Base-by-base conservation (phyloP, 2,888 invertebrate genomes). In the Idaea straminata region DNA sequence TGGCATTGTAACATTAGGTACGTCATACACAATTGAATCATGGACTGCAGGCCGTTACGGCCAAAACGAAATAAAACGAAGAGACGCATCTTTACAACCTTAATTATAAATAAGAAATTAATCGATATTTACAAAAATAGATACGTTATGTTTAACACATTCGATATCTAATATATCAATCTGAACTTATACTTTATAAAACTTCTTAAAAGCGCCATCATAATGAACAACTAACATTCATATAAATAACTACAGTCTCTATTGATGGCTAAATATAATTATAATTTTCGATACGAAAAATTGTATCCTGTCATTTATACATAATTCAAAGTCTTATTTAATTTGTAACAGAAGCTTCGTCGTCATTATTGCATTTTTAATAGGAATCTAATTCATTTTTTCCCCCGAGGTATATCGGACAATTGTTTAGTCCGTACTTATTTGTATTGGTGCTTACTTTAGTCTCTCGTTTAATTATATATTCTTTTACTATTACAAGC, bases 171-270 rank as follows among this genome's bases (percentile, higher is more conserved):
- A 77, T 73, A 69, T 71, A 77, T 69, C 69, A 68, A 71, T 72
- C 72, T 72, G 74, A 79, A 81, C 76, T 75, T 79, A 78, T 74
- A 47, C 47, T 47, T 72, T 77, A 78, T 82, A 82, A 81, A 84
- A 77, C 76, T 77, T 83, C 76, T 74, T 81, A 82, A 81, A 87
- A 88, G 87, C 87, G 84, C 83, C 84, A 83, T 83, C 78, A 72
- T 72, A 72, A 83, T 82, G 84, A 87, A 89, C 86, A 82, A 84
- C 90, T 89, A 90, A 89, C 89, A 89, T 87, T 89, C 74, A 89
- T 88, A 87, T 88, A 89, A 82, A 84, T 84, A 87, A 78, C 88
- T 90, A 90, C 87, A 88, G 84, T 89, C 87, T 88, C 85, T 87
- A 85, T 74, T 83, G 80, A 82, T 84, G 81, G 79, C 88, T 89